Evolutionary conservation across 2,888 invertebrate species (phyloP).

Genomic region (Nomada lathburiana): DNA sequence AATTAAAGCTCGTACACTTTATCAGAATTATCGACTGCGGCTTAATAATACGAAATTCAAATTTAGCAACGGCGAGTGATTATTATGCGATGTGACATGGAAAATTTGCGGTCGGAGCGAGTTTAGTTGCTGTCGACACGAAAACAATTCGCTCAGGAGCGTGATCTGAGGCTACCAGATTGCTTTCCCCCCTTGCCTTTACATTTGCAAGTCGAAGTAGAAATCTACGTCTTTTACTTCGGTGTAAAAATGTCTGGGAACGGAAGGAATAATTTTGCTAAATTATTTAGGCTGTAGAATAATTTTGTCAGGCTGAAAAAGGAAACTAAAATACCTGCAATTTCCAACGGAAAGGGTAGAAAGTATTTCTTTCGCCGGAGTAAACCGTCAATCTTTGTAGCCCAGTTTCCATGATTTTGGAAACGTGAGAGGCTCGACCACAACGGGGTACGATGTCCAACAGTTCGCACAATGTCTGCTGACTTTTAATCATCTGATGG

Average conservation of each 20-base stretch:
- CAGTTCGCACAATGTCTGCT: slow-evolving; percentile 25
- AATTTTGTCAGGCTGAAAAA: too few species aligned
- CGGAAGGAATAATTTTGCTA: too few species aligned
- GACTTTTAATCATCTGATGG: slow-evolving; percentile 71
- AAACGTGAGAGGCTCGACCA: slow-evolving; percentile 1
- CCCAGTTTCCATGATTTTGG: slow-evolving; percentile 3
- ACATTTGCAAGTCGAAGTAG: not conserved
- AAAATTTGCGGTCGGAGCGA: slow-evolving; percentile 14
- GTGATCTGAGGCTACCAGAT: not conserved
- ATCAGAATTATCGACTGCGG: slow-evolving; percentile 14
- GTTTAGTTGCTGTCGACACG: not conserved
- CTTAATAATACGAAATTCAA: slow-evolving; percentile 26
- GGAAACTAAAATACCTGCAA: not conserved
- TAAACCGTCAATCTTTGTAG: slow-evolving; percentile 2
- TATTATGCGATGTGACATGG: slow-evolving; percentile 13
- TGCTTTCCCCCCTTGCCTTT: not conserved
- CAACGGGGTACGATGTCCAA: slow-evolving; percentile 20
- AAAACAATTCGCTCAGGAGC: slow-evolving; percentile 14
- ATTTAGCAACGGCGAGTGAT: not conserved
- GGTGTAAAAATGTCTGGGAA: too few species aligned
- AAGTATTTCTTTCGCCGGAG: not conserved
- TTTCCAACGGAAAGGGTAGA: not conserved
- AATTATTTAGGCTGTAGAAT: too few species aligned
- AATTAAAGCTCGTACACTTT: slow-evolving; percentile 1
- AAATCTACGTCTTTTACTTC: too few species aligned